A percentile compares a stretch with the other conserved stretches of the same genome.
Conservation (phyloP, 2,797 vertebrate species). For the Girardinus metallicus region DNA sequence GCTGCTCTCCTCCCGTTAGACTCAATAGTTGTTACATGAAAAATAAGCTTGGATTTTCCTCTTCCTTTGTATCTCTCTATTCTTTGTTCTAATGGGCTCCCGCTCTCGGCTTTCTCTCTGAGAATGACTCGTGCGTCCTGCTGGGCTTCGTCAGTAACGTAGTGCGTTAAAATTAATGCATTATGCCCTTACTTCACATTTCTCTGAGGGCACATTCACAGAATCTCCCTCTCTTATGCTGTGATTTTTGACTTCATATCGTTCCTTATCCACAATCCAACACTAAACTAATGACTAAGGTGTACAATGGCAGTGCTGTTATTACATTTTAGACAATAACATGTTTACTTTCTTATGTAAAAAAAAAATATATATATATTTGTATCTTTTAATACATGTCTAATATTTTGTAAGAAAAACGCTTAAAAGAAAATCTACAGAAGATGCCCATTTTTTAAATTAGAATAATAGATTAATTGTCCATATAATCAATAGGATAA, state of each 20-base stretch:
- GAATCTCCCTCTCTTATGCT: constrained; percentile 22
- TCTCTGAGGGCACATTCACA: constrained; percentile 38
- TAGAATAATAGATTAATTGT: too few relatives aligned
- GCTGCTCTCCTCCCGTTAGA: constrained; percentile 43
- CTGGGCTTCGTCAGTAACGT: constrained; percentile 35
- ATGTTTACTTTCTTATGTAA: too few relatives aligned
- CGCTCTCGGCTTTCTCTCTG: constrained; percentile 37
- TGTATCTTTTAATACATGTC: too few relatives aligned
- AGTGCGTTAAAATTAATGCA: constrained; percentile 39
- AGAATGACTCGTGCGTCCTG: constrained; percentile 50
- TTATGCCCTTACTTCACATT: constrained; percentile 26
- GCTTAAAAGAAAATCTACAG: too few relatives aligned
- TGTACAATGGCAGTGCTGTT: constrained; percentile 10
- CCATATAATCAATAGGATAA: too few relatives aligned
- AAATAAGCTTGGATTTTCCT: constrained; percentile 47
- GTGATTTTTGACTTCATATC: constrained; percentile 42
- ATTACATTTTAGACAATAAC: too few relatives aligned
- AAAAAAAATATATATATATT: too few relatives aligned
- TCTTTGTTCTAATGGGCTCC: constrained; percentile 66
- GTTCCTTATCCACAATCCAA: constrained; percentile 37
- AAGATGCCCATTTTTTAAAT: too few relatives aligned
- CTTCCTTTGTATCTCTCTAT: constrained; percentile 27
- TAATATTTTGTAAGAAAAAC: too few relatives aligned
- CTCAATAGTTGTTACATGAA: constrained; percentile 59
- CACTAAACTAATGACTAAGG: constrained; percentile 5